phyloP scores from a whole-genome alignment of 2,113 vertebrate genomes.

The Phocoena phocoena region DNA sequence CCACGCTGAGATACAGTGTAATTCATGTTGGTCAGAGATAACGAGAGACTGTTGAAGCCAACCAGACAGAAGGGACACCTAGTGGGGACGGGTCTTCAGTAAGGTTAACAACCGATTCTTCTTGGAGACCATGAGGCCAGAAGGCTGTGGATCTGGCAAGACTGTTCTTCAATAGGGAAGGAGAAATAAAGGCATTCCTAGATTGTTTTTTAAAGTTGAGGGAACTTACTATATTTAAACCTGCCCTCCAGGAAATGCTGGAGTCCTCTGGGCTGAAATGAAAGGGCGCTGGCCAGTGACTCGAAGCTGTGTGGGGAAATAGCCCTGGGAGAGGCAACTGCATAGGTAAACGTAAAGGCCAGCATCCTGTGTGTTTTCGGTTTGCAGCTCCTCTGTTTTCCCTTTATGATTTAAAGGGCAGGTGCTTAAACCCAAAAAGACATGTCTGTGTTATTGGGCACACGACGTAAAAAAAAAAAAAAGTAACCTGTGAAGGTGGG shows the following conservation, averaged over 20 bases:
- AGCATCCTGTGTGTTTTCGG: too few species aligned
- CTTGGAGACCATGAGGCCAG: neutral
- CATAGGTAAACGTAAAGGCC: too few species aligned
- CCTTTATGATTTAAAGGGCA: neutral
- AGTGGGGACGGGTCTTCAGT: neutral
- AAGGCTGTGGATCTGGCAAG: neutral
- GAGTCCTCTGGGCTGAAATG: neutral
- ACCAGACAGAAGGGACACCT: neutral
- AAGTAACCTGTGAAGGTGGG: neutral
- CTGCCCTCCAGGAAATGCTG: neutral
- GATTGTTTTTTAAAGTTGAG: too few species aligned
- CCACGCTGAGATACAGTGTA: neutral
- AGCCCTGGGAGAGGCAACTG: too few species aligned
- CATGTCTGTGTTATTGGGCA: neutral
- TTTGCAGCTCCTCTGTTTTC: too few species aligned
- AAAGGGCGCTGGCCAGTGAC: neutral
- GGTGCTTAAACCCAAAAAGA: neutral
- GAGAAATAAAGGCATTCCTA: neutral
- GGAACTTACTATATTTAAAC: neutral
- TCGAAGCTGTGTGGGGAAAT: neutral
- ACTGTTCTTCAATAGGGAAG: neutral
- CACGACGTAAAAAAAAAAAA: neutral
- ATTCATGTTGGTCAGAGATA: neutral
- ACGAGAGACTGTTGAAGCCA: neutral
- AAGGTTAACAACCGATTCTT: neutral